Conservation (phyloP, 2,888 invertebrate species). For the Saturnia pavonia region DNA sequence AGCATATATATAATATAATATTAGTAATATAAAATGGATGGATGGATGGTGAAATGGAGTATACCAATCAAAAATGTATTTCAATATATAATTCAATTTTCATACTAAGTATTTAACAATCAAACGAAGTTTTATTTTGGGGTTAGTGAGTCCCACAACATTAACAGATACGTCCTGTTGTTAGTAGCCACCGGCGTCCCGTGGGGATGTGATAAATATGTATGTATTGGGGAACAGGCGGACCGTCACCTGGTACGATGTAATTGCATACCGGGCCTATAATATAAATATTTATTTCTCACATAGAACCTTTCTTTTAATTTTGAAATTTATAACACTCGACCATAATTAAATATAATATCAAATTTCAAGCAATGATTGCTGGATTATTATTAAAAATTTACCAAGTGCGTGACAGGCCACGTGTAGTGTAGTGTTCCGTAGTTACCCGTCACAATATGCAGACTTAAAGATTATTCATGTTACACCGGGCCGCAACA, state of each 20-base stretch:
- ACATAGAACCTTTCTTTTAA: neutral
- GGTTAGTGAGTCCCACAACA: neutral
- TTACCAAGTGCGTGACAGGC: too few relatives aligned
- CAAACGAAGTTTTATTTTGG: neutral
- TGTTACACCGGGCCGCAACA: too few relatives aligned
- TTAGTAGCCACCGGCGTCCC: conserved; percentile 39
- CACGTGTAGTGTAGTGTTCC: too few relatives aligned
- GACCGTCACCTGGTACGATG: conserved; percentile 55
- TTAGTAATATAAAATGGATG: too few relatives aligned
- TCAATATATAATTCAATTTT: too few relatives aligned
- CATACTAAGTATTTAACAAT: neutral
- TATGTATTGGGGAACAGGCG: conserved; percentile 50
- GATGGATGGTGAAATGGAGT: too few relatives aligned
- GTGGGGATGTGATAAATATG: conserved; percentile 58
- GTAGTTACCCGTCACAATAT: too few relatives aligned
- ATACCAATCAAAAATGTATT: too few relatives aligned
- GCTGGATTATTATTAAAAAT: too few relatives aligned
- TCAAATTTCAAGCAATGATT: too few relatives aligned
- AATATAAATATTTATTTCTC: conserved; percentile 52
- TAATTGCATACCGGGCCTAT: conserved; percentile 54
- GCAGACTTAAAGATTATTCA: too few relatives aligned
- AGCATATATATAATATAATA: too few relatives aligned
- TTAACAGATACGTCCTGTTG: conserved; percentile 23
- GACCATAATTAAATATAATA: neutral
- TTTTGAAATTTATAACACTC: neutral